These are phyloP conservation scores for Chrysodeixis includens DNA, from an alignment of 2,888 invertebrate genomes.

Conservation along the genomic window DNA sequence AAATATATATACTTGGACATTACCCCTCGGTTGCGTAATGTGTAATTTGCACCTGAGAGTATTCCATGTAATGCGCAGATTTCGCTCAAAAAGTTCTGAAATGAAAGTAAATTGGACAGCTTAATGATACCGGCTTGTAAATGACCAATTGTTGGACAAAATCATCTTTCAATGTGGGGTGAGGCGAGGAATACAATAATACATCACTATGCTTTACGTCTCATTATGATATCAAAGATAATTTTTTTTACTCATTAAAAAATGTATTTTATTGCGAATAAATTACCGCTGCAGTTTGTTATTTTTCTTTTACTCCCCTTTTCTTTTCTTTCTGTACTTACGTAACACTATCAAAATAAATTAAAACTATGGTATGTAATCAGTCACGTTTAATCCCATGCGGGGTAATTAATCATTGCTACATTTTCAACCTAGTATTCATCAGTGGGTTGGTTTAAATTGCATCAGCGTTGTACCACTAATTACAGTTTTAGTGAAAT, in stretches of 20 bases:
- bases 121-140: not conserved
- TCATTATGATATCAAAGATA: too few relatives aligned
- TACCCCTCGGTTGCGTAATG: constrained; percentile 10
- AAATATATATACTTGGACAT: constrained; percentile 30
- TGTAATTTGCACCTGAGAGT: constrained; percentile 23
- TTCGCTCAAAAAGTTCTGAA: not conserved
- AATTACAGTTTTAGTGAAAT: constrained; percentile 40
- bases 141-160: too few relatives aligned
- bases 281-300: too few relatives aligned
- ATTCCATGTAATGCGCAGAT: constrained; percentile 9
- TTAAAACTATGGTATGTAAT: constrained; percentile 31
- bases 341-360: constrained; percentile 14
- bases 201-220: too few relatives aligned
- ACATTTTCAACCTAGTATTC: constrained; percentile 34
- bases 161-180: too few relatives aligned
- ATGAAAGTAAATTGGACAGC: not conserved
- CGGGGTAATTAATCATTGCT: constrained; percentile 48
- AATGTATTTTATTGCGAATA: too few relatives aligned
- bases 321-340: not conserved
- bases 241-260: too few relatives aligned
- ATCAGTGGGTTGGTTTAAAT: constrained; percentile 36
- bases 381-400: constrained; percentile 38
- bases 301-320: too few relatives aligned
- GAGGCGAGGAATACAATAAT: too few relatives aligned
- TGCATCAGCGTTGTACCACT: constrained; percentile 38